Percentiles rank a stretch among this genome's conserved stretches.
phyloP scores from a whole-genome alignment of 2,888 invertebrate genomes.

The Tipula unca region DNA sequence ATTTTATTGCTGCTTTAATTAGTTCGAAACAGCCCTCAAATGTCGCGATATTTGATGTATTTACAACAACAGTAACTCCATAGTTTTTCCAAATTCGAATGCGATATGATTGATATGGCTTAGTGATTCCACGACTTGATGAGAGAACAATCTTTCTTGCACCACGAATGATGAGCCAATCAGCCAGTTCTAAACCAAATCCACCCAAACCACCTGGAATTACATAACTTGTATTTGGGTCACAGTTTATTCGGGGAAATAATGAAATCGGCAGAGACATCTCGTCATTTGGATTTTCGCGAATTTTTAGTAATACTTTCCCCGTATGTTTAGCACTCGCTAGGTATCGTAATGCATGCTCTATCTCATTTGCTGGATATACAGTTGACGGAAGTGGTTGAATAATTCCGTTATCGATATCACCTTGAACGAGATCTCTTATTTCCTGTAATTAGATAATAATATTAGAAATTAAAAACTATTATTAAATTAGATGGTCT shows the following conservation, averaged over 20 bases:
- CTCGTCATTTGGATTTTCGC: slow-evolving; percentile 30
- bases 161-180: slow-evolving; percentile 78
- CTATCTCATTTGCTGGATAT: slow-evolving; percentile 57
- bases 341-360: slow-evolving; percentile 60
- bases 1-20: slow-evolving; percentile 50
- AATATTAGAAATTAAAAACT: background rate
- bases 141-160: slow-evolving; percentile 69
- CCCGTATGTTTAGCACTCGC: slow-evolving; percentile 71
- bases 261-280: slow-evolving; percentile 33
- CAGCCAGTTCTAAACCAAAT: slow-evolving; percentile 80
- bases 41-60: slow-evolving; percentile 62
- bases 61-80: slow-evolving; percentile 57
- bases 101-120: slow-evolving; percentile 73
- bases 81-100: slow-evolving; percentile 60
- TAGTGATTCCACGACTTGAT: slow-evolving; percentile 68
- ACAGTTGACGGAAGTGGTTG: slow-evolving; percentile 57
- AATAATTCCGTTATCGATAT: slow-evolving; percentile 56
- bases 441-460: slow-evolving; percentile 33
- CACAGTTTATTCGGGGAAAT: slow-evolving; percentile 34
- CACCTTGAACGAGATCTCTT: slow-evolving; percentile 47
- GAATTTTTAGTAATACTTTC: slow-evolving; percentile 49
- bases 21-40: slow-evolving; percentile 58
- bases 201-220: slow-evolving; percentile 81
- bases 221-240: slow-evolving; percentile 44
- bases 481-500: background rate